These are phyloP conservation scores for Cuniculus paca DNA, from an alignment of 2,797 vertebrate species.

Conservation along the genomic window DNA sequence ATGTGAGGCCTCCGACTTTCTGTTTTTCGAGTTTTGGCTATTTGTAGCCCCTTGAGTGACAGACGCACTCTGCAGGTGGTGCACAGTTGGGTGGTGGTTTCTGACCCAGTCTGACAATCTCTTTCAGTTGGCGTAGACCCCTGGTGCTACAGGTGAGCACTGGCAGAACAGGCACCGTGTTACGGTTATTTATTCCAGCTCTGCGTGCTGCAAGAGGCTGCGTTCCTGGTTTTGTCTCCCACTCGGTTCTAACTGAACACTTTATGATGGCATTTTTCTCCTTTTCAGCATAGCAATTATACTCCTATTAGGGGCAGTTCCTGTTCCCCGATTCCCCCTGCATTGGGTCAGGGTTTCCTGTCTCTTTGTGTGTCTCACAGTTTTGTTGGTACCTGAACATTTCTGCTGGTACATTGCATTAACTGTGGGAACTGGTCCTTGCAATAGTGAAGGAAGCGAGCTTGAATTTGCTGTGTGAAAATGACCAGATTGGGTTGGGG, in stretches of 20 bases:
- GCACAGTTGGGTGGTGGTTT: too few relatives aligned
- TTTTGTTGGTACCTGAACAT: neutral
- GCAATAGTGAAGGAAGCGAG: neutral
- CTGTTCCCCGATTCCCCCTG: neutral
- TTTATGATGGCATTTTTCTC: neutral
- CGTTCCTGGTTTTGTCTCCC: neutral
- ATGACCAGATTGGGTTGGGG: too few relatives aligned
- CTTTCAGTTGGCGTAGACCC: neutral
- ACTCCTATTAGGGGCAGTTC: neutral
- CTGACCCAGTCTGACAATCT: too few relatives aligned
- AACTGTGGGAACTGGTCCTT: neutral
- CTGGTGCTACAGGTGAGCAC: rapidly evolving
- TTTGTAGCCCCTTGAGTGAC: neutral
- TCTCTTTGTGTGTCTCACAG: neutral
- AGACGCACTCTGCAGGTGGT: neutral
- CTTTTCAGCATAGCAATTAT: neutral
- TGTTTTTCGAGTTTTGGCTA: neutral
- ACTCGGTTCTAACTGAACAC: neutral
- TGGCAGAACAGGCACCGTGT: neutral
- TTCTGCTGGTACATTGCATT: neutral
- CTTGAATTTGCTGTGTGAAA: neutral
- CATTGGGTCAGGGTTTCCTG: neutral
- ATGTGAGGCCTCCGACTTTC: neutral
- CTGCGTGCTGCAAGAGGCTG: neutral
- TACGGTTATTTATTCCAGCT: neutral